Percentiles rank a stretch among this genome's conserved stretches.
phyloP scores from a whole-genome alignment of 2,113 vertebrate species.

The Catagonus wagneri region DNA sequence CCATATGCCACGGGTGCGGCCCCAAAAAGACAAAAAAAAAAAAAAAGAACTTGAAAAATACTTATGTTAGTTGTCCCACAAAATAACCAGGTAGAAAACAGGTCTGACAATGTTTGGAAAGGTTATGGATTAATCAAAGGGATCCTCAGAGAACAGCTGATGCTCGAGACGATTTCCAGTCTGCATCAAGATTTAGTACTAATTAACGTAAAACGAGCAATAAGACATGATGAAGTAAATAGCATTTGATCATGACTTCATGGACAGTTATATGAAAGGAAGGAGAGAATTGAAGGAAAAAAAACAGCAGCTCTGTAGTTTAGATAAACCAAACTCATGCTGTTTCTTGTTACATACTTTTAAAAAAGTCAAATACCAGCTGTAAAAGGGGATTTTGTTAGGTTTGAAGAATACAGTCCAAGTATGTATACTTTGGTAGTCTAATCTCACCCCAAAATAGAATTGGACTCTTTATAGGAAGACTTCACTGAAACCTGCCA shows the following conservation, averaged over 20 bases:
- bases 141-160: background rate
- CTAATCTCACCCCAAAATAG: background rate
- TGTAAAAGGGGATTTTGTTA: background rate
- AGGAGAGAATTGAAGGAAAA: background rate
- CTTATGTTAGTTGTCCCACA: slow-evolving; percentile 20
- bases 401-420: background rate
- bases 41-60: background rate
- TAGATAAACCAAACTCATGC: background rate
- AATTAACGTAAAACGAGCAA: slow-evolving; percentile 18
- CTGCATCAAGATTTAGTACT: background rate
- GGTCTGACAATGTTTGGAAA: background rate
- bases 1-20: too few relatives aligned
- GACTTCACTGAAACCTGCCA: background rate
- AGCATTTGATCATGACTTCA: background rate
- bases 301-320: background rate
- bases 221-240: background rate
- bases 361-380: background rate
- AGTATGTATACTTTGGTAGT: background rate
- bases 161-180: background rate
- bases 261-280: background rate
- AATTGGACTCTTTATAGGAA: background rate
- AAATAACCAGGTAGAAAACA: background rate
- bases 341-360: background rate
- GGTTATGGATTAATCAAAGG: background rate
- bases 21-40: too few relatives aligned